A percentile compares a stretch with the other conserved stretches of the same genome.
These are phyloP conservation scores for Amblyraja radiata DNA, from an alignment of 2,797 vertebrate species.

Conservation along the genomic window DNA sequence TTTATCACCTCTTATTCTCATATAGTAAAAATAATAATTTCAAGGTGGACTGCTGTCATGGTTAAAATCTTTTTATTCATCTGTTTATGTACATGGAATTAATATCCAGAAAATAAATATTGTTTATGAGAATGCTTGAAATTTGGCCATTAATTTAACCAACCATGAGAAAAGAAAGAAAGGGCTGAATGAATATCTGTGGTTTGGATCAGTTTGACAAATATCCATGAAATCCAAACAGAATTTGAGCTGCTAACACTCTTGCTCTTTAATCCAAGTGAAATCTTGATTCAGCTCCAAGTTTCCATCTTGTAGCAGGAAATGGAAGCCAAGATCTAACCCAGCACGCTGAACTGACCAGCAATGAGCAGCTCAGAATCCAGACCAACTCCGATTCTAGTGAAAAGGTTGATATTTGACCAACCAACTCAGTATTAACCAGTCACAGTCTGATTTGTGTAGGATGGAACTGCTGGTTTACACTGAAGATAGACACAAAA, in stretches of 20 bases:
- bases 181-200: background rate
- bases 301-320: conserved; percentile 27
- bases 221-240: conserved; percentile 17
- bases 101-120: background rate
- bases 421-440: background rate
- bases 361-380: background rate
- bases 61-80: background rate
- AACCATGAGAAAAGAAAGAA: background rate
- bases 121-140: background rate
- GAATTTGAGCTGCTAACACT: conserved; percentile 12
- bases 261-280: background rate
- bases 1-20: background rate
- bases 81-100: background rate
- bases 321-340: background rate
- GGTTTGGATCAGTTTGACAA: conserved; percentile 12
- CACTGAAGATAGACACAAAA: no score
- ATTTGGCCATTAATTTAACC: background rate
- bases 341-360: conserved; percentile 10
- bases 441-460: background rate
- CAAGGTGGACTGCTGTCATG: background rate
- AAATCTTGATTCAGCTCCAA: conserved; percentile 30
- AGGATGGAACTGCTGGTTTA: no score
- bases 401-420: background rate
- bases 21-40: background rate
- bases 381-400: background rate